Evolutionary conservation across 1,140 invertebrate genomes (phyloP), one percentile per base, ranked within the genome.

Genomic region (Riptortus pedestris): DNA sequence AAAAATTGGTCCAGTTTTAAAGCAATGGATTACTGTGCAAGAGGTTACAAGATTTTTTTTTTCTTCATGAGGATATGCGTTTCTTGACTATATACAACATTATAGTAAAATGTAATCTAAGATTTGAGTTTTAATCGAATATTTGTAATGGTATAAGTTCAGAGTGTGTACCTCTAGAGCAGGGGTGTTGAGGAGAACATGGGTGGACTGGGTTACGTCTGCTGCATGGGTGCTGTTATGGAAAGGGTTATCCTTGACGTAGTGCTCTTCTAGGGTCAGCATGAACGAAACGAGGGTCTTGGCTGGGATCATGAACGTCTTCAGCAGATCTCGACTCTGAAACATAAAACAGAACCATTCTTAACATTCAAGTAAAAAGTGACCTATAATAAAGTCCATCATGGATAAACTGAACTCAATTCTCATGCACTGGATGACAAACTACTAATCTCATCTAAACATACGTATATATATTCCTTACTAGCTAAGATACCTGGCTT

Each of bases 191-290:
- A 98, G 83, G 69, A 96, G 83, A 70, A 94, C 93, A 77, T 96
- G 86, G 66, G 93, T 96, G 61, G 93, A 95, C 77, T 97, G 94
- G 58, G 92, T 89, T 45, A 98, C 95, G 74, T 98, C 95, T 65
- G 96, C 94, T 58, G 95, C 96, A 76, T 99, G 96, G 63, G 96
- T 80, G 65, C 91, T 91, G 77, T 99, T 98, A 80, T 99, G 96
- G 81, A 98, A 99, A 65, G 94, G 91, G 81, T 93, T 93, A 76
- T 93, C 91, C 76, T 91, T 90, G 67, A 93, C 83, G 77, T 99
- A 99, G 77, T 98, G 94, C 77, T 97, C 94, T 78, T 99, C 96
- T 67, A 99, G 80, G 62, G 95, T 96, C 82, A 95, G 89, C 77
- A 98, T 85, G 78, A 96, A 98, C 64, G 90, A 92, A 70, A 99